Percentiles rank a stretch among this genome's conserved stretches.
Conservation (phyloP, 1,140 invertebrate genomes). For the Nasonia giraulti region DNA sequence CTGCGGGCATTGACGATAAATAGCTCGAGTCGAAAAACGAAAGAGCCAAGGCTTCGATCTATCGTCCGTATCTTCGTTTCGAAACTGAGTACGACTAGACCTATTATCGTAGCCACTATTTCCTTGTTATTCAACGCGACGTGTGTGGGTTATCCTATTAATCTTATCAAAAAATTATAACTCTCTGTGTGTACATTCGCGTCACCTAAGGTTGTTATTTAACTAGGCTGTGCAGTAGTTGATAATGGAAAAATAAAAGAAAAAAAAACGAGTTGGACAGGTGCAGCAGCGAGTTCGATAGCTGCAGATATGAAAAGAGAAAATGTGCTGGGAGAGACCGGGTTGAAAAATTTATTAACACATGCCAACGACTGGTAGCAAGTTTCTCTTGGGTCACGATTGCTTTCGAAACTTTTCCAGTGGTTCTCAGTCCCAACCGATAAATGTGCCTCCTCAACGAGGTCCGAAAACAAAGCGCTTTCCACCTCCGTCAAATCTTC, state of each 20-base stretch:
- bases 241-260: background rate
- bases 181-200: no score
- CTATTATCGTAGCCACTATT: no score
- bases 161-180: no score
- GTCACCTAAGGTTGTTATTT: no score
- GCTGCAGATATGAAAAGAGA: background rate
- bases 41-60: background rate
- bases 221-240: no score
- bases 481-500: no score
- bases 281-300: background rate
- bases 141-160: no score
- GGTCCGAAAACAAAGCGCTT: no score
- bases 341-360: slow-evolving; percentile 7
- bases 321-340: background rate
- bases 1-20: background rate
- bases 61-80: background rate
- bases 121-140: no score
- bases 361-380: background rate
- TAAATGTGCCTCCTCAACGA: background rate
- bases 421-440: background rate
- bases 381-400: background rate
- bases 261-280: no score
- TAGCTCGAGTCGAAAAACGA: background rate
- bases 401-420: slow-evolving; percentile 30
- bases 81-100: no score